A percentile compares a stretch with the other conserved stretches of the same genome.
Conservation (phyloP, 1,140 invertebrate genomes). For the Drosophila pruinosa region DNA sequence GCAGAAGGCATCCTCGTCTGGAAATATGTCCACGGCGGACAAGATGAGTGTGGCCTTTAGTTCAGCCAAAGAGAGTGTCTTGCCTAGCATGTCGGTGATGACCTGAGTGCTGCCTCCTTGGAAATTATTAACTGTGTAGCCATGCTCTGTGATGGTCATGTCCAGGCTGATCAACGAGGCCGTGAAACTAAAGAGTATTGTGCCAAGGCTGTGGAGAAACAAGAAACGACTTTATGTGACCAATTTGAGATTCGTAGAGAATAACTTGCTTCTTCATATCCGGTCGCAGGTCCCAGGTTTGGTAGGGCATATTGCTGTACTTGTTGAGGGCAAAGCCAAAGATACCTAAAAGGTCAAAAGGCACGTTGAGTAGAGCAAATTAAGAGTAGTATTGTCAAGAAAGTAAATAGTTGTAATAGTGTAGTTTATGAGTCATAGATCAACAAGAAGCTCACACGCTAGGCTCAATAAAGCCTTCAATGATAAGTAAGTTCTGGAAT, state of each 20-base stretch:
- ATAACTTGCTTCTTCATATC: slow-evolving; percentile 83
- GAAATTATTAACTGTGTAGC: slow-evolving; percentile 75
- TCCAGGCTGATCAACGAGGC: slow-evolving; percentile 88
- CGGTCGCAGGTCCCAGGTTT: slow-evolving; percentile 92
- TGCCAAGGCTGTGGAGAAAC: slow-evolving; percentile 61
- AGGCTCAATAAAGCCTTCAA: no score
- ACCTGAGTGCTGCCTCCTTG: slow-evolving; percentile 75
- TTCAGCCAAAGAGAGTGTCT: slow-evolving; percentile 64
- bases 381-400: background rate
- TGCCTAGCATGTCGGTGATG: slow-evolving; percentile 76
- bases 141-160: slow-evolving; percentile 86
- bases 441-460: no score
- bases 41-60: slow-evolving; percentile 70
- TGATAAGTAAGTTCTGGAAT: no score
- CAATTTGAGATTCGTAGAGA: background rate
- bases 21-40: slow-evolving; percentile 94
- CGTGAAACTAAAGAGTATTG: slow-evolving; percentile 86
- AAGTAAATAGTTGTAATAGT: background rate
- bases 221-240: no score
- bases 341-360: slow-evolving; percentile 71
- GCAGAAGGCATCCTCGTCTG: slow-evolving; percentile 91
- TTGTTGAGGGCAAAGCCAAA: slow-evolving; percentile 89
- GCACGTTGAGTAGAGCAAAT: no score
- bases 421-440: no score
- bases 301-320: slow-evolving; percentile 92